These are phyloP conservation scores for Drosophila hydei DNA, from an alignment of 1,140 invertebrate species.

Conservation along the genomic window DNA sequence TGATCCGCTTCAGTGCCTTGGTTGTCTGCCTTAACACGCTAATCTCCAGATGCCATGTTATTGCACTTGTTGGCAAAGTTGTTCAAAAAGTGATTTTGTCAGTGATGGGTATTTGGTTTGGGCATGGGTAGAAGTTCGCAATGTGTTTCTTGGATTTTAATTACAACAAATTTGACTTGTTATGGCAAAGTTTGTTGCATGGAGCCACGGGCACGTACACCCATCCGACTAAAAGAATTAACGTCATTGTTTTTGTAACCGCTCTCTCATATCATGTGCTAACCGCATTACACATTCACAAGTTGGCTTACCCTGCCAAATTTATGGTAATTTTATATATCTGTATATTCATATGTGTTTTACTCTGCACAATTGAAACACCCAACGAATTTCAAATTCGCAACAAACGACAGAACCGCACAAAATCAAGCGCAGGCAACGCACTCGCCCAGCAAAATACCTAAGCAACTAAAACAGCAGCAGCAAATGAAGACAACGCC, in stretches of 20 bases:
- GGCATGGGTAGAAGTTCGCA: slow-evolving; percentile 51
- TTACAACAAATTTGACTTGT: slow-evolving; percentile 80
- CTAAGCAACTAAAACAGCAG: slow-evolving; percentile 53
- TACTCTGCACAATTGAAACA: slow-evolving; percentile 77
- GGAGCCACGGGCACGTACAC: slow-evolving; percentile 44
- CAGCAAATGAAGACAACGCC: slow-evolving; percentile 37
- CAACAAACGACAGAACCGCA: slow-evolving; percentile 72
- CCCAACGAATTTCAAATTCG: slow-evolving; percentile 52
- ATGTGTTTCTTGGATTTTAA: slow-evolving; percentile 79
- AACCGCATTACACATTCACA: slow-evolving; percentile 62
- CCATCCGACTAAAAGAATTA: slow-evolving; percentile 75
- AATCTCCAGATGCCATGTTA: slow-evolving; percentile 81
- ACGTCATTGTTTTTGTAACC: slow-evolving; percentile 71
- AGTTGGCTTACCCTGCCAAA: slow-evolving; percentile 54
- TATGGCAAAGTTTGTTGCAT: slow-evolving; percentile 67
- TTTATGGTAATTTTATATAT: slow-evolving; percentile 22
- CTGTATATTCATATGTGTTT: slow-evolving; percentile 54
- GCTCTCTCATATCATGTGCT: slow-evolving; percentile 72
- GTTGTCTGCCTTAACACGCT: slow-evolving; percentile 68
- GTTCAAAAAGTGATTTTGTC: slow-evolving; percentile 78
- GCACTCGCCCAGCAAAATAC: slow-evolving; percentile 69
- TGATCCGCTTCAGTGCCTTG: slow-evolving; percentile 14
- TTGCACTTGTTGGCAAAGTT: slow-evolving; percentile 80
- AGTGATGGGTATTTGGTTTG: slow-evolving; percentile 36
- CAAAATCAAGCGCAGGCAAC: slow-evolving; percentile 58